phyloP scores from a whole-genome alignment of 2,797 vertebrate genomes.

The Megaceryle alcyon region DNA sequence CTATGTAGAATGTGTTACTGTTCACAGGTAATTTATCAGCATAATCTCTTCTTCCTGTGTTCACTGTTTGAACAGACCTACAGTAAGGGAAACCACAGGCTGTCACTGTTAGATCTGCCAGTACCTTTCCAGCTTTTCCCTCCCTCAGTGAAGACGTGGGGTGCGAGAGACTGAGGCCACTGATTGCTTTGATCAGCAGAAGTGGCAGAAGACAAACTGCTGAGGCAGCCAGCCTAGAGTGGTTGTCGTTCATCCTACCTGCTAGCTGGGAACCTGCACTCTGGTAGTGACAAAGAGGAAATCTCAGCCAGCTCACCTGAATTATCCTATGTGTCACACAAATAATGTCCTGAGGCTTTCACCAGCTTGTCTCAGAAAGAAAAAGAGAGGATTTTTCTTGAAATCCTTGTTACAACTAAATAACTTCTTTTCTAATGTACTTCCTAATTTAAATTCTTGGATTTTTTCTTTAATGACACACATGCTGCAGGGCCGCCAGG shows the following conservation, averaged over 20 bases:
- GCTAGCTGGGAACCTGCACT: neutral
- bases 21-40: neutral
- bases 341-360: neutral
- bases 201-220: neutral
- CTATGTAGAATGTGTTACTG: rapidly evolving
- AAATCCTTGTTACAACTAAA: neutral
- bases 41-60: neutral
- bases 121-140: neutral
- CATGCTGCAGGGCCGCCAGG: neutral
- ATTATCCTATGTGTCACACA: neutral
- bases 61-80: neutral
- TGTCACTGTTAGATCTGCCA: neutral
- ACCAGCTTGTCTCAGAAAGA: neutral
- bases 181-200: neutral
- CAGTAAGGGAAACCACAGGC: neutral
- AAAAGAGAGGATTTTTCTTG: neutral
- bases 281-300: neutral
- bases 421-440: neutral
- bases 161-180: neutral
- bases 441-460: neutral
- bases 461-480: neutral
- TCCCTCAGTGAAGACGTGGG: neutral
- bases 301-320: neutral
- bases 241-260: neutral
- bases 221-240: neutral